phyloP scores from a whole-genome alignment of 2,888 invertebrate species.

The Hetaerina titia region DNA sequence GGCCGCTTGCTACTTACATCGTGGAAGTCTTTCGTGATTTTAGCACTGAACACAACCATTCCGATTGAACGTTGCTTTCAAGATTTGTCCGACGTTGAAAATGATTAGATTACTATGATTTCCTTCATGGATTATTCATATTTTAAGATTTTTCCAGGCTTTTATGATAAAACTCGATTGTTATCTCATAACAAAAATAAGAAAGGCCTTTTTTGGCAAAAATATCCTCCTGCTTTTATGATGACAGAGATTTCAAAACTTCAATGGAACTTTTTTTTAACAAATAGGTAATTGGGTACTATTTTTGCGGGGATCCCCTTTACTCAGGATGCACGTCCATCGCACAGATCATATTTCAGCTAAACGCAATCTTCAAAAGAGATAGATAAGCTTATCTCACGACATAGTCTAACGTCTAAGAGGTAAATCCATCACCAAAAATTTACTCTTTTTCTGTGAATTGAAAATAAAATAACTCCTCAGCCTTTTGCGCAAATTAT shows the following conservation, averaged over 20 bases:
- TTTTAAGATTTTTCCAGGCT: background rate
- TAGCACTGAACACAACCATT: background rate
- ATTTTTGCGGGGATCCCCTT: background rate
- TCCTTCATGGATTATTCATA: background rate
- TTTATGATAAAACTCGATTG: background rate
- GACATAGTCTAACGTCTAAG: background rate
- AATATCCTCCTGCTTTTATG: background rate
- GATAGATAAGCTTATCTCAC: background rate
- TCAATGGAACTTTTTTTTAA: background rate
- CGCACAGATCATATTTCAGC: background rate
- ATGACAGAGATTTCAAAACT: background rate
- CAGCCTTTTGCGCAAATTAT: background rate
- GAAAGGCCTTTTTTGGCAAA: background rate
- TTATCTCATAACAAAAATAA: background rate
- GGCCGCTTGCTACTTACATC: background rate
- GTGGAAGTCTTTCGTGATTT: background rate
- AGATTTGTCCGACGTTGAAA: background rate
- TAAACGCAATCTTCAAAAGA: background rate
- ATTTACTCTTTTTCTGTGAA: background rate
- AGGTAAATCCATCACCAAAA: background rate
- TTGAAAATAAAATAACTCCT: background rate
- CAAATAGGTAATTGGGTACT: background rate
- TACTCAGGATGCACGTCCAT: background rate
- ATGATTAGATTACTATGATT: background rate
- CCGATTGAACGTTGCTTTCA: background rate